These are phyloP conservation scores for Cecropterus lyciades DNA, from an alignment of 1,140 invertebrate genomes.

Conservation along the genomic window DNA sequence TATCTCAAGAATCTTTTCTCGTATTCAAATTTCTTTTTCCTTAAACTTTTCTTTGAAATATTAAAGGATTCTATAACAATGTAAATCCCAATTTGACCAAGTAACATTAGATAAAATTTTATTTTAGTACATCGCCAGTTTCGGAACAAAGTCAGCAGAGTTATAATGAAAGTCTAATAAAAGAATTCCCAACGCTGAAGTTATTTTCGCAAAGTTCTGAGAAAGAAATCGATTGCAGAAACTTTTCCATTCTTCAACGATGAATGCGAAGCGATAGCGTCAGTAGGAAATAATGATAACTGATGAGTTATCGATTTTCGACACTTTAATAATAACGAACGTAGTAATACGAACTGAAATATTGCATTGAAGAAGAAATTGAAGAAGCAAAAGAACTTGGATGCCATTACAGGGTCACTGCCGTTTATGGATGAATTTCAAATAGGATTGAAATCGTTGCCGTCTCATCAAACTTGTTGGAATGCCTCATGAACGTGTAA, in stretches of 20 bases:
- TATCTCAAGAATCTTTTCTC: not conserved
- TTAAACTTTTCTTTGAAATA: not conserved
- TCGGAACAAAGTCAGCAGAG: not conserved
- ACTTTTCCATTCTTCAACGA: not conserved
- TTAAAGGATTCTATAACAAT: too few species aligned
- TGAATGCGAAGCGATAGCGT: not conserved
- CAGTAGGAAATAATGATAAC: not conserved
- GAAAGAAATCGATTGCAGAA: not conserved
- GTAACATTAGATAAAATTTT: not conserved
- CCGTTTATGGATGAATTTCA: too few species aligned
- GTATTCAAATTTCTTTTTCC: not conserved
- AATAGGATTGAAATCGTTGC: too few species aligned
- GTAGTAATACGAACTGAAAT: too few species aligned
- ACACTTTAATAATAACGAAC: too few species aligned
- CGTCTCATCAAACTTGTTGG: too few species aligned
- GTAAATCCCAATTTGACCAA: too few species aligned
- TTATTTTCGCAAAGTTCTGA: not conserved
- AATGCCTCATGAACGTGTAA: too few species aligned
- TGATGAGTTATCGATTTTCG: not conserved
- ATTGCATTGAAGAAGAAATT: too few species aligned
- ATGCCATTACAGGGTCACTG: too few species aligned
- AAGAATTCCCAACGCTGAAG: not conserved
- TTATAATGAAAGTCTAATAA: constrained; percentile 4
- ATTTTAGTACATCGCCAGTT: not conserved
- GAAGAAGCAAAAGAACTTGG: too few species aligned